Base-by-base conservation (phyloP, 2,888 invertebrate species). In the Tinea semifulvella region DNA sequence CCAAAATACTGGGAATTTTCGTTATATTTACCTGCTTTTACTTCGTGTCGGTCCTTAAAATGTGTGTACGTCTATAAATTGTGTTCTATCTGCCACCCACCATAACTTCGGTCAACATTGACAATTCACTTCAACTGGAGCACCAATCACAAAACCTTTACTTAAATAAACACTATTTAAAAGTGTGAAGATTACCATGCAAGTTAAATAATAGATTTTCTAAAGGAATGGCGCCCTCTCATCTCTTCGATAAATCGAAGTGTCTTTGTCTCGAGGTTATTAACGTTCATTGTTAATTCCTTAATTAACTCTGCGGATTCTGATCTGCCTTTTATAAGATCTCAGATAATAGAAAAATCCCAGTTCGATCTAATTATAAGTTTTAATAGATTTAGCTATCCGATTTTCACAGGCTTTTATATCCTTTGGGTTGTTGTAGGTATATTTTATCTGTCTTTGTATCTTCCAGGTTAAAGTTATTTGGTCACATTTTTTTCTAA, bases 81-180 rank as follows among this genome's bases (percentile, higher is more conserved):
- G 14, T 3, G 3, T 35, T 35, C 8, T 14, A 14, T 14, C 36
- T 36, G 6, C 36, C 36, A 36, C 18, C 36, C 36, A 36, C 36
- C 10, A 18, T 36, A 18, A 16, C 36, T n/a, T n/a, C 10, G 4
- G 63, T 65, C 56, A 65, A 67, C 68, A 54, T 68, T 68, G 57
- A 59, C 57, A 57, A 56, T 58, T 49, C 63, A 60, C 68, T 68
- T 56, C 55, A 63, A 36, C 36, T 18, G 18, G 36, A 36, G 36
- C 16, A 36, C 36, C 36, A 36, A 36, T 36, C 6, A 18, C 36
- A 36, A 36, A 18, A 36, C 6, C 18, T 18, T 18, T 18, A 22
- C 36, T 18, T 18, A 2, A 36, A 31, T 14, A 31, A 31, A 31
- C 14, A 31, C 31, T 13, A 31, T 13, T 31, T 31, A 3, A 3